Base-by-base conservation (phyloP, 2,797 vertebrate genomes). In the Myotis pilosus region DNA sequence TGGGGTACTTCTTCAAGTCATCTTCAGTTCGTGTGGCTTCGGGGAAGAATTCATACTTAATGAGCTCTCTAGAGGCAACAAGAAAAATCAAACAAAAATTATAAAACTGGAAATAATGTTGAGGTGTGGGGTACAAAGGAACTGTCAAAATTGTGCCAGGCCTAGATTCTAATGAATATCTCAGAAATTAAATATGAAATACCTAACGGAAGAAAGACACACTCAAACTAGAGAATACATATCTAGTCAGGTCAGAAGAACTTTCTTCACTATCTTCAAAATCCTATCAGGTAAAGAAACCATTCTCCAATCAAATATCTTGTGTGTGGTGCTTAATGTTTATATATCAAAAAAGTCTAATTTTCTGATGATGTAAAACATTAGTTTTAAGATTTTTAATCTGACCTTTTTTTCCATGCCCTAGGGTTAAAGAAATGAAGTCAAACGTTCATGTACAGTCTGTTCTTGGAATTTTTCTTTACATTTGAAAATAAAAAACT, bases 11-110 rank as follows among this genome's bases (percentile, higher is more conserved):
- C 97, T 99, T 99, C 88, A 99, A 98, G 96, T 99, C 99, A 62
- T 99, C 99, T 79, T 99, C 99, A 85, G 98, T 99, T 97, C 99
- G 98, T n/a, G 98, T 99, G 92, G 99, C 99, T 98, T 99, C 99
- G 75, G 99, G 99, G 97, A 99, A 99, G 98, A 99, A 99, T 98
- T 99, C 99, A 19, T 99, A 99, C 97, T 99, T 99, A 89, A 99
- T 99, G 94, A 99, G 98, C 96, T 99, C 99, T 98, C 99, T 99
- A 97, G 94, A 86, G 91, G 92, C 36, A 91, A 96, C 41, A 30
- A 95, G 36, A 80, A 94, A 96, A 87, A 78, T 80, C 88, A 60
- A 95, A 96, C 93, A 97, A 74, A 96, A 88, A 92, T 91, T 87
- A 93, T 9, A 96, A 87, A 44, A 76, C 78, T 25, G 33, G 44